A percentile compares a stretch with the other conserved stretches of the same genome.
Conservation (phyloP, 2,113 vertebrate species). For the Sialia sialis region DNA sequence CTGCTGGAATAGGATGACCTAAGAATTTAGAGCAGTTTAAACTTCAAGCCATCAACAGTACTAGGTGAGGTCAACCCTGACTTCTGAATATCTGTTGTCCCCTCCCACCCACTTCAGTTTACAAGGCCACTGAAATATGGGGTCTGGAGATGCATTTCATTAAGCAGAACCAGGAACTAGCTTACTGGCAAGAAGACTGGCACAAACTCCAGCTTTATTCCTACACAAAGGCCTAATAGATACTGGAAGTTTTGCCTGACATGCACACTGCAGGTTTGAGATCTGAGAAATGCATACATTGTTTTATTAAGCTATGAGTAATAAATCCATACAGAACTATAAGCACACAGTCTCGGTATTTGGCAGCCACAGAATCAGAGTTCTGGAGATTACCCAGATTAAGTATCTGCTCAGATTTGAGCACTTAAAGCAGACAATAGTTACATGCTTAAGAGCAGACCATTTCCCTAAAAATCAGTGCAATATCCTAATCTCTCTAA, state of each 20-base stretch:
- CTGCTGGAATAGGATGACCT: not conserved
- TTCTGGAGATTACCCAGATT: not conserved
- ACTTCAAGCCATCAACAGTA: not conserved
- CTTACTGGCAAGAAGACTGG: fast-evolving
- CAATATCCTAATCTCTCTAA: not conserved
- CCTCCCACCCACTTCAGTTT: not conserved
- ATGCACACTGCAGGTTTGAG: not conserved
- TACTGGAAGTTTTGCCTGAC: not conserved
- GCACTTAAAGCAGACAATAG: not conserved
- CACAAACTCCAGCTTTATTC: not conserved
- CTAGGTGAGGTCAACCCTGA: fast-evolving
- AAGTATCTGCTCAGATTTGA: not conserved
- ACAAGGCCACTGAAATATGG: fast-evolving
- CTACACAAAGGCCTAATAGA: not conserved
- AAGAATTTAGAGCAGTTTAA: not conserved
- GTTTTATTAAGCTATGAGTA: not conserved
- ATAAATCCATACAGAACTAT: not conserved
- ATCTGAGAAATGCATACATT: not conserved
- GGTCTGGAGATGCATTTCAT: not conserved
- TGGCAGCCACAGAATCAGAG: not conserved
- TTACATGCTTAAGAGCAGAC: not conserved
- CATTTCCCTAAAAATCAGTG: not conserved
- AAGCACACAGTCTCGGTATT: not conserved
- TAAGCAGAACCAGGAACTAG: not conserved
- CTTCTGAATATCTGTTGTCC: not conserved